A percentile compares a stretch with the other conserved stretches of the same genome.
These are phyloP conservation scores for Albula goreensis DNA, from an alignment of 2,113 vertebrate genomes.

Conservation along the genomic window DNA sequence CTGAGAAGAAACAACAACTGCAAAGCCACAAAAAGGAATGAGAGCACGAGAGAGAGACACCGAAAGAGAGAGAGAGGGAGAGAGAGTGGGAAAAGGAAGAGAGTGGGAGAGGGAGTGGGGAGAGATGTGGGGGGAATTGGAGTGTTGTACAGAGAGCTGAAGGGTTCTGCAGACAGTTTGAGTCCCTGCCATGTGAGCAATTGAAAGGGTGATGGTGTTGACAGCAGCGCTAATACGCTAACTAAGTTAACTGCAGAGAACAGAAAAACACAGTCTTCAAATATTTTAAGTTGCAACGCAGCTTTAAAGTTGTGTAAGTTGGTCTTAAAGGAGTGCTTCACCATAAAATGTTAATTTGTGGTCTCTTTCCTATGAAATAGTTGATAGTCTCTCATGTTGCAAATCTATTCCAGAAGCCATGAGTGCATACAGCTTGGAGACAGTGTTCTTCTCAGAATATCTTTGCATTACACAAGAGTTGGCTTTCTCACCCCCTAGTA, in stretches of 20 bases:
- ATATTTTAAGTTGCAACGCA: background rate
- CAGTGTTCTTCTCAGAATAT: background rate
- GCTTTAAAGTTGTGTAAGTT: background rate
- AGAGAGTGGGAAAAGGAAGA: background rate
- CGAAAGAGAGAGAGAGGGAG: background rate
- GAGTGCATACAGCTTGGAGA: background rate
- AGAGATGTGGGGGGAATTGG: background rate
- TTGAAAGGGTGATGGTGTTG: constrained; percentile 32
- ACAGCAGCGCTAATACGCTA: constrained; percentile 30
- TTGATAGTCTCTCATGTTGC: background rate
- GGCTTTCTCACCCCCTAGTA: background rate
- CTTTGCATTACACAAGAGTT: background rate
- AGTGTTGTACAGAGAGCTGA: constrained; percentile 18
- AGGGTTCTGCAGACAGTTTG: constrained; percentile 26
- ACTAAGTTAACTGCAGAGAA: constrained; percentile 38
- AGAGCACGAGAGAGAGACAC: background rate
- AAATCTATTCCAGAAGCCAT: background rate
- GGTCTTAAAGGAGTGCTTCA: background rate
- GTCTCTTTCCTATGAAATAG: background rate
- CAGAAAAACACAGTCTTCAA: constrained; percentile 30
- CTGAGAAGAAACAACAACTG: constrained; percentile 35
- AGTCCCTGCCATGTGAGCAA: constrained; percentile 14
- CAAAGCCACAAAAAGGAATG: constrained; percentile 38
- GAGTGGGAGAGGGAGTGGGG: background rate
- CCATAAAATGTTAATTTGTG: background rate